Evolutionary conservation across 2,113 vertebrate species (phyloP).

Genomic region (Telmatochromis bifrenatus): DNA sequence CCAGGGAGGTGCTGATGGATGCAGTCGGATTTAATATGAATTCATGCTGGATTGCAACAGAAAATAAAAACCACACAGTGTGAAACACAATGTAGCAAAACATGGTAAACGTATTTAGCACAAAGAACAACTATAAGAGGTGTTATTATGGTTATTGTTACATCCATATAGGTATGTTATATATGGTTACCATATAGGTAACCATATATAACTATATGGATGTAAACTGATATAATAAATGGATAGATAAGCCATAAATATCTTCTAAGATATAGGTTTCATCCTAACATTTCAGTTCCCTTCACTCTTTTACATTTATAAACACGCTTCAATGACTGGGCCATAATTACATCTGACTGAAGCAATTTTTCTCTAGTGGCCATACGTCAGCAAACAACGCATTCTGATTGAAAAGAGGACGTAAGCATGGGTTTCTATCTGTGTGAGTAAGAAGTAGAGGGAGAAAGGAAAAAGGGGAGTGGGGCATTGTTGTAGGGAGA

Average conservation of each 20-base stretch:
- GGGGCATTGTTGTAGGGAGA: not conserved
- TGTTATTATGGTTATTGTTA: not conserved
- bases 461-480: not conserved
- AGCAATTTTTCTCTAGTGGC: not conserved
- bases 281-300: not conserved
- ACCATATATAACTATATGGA: not conserved
- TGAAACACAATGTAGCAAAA: not conserved
- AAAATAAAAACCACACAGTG: not conserved
- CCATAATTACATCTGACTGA: conserved; percentile 17
- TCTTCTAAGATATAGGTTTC: not conserved
- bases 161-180: not conserved
- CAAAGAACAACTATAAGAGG: not conserved
- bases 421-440: not conserved
- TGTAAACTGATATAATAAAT: not conserved
- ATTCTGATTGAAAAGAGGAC: not conserved
- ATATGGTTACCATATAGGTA: not conserved
- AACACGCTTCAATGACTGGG: not conserved
- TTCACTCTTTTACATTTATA: not conserved
- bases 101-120: not conserved
- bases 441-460: not conserved
- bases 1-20: conserved; percentile 68
- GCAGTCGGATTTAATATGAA: conserved; percentile 60
- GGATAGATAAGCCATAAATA: not conserved
- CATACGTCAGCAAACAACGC: not conserved
- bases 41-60: conserved; percentile 41